These are phyloP conservation scores for Echeneis naucrates DNA, from an alignment of 2,797 vertebrate genomes.

Conservation along the genomic window DNA sequence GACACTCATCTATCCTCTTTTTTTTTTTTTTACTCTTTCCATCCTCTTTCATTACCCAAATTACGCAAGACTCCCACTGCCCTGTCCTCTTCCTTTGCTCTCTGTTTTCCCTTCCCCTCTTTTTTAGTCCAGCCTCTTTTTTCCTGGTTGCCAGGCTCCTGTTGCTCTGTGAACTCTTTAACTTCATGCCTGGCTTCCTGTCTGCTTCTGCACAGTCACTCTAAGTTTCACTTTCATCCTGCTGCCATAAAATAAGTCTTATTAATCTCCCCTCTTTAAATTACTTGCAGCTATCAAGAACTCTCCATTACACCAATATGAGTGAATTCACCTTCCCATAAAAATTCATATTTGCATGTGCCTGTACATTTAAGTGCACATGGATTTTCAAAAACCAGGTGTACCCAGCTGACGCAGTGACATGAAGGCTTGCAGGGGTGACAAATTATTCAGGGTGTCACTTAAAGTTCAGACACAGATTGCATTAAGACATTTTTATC, in stretches of 20 bases:
- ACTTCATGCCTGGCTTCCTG: conserved; percentile 79
- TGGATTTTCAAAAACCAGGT: conserved; percentile 17
- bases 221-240: conserved; percentile 71
- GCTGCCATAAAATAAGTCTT: conserved; percentile 30
- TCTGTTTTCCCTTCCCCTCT: conserved; percentile 56
- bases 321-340: conserved; percentile 24
- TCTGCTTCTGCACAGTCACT: conserved; percentile 71
- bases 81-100: conserved; percentile 52
- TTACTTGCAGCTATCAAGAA: conserved; percentile 28
- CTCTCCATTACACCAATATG: conserved; percentile 41
- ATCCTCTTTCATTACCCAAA: conserved; percentile 61
- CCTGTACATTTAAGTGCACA: conserved; percentile 14
- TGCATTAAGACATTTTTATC: conserved; percentile 33
- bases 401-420: not conserved
- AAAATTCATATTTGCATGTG: conserved; percentile 39
- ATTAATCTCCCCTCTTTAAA: conserved; percentile 35
- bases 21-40: conserved; percentile 32
- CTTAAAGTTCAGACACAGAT: conserved; percentile 30
- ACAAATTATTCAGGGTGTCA: conserved; percentile 36
- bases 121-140: conserved; percentile 66
- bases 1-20: conserved; percentile 34
- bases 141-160: conserved; percentile 75
- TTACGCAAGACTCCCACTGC: conserved; percentile 51
- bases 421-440: not conserved
- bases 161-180: conserved; percentile 81